Evolutionary conservation across 2,113 vertebrate genomes (phyloP).

Genomic region (Callorhinus ursinus): DNA sequence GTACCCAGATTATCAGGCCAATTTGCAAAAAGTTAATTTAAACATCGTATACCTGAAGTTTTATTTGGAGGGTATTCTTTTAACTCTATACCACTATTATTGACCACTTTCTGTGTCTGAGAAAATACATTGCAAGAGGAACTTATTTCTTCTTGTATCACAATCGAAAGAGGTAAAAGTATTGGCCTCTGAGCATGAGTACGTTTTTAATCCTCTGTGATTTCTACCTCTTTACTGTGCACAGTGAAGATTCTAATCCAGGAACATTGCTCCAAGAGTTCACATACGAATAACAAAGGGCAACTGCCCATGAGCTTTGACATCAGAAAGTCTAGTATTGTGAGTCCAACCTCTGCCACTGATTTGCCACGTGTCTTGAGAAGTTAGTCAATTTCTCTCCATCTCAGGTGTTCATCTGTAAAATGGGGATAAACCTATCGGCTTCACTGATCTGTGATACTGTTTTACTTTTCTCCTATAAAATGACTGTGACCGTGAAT

Average conservation of each 20-base stretch:
- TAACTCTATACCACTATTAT: neutral
- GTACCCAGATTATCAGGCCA: neutral
- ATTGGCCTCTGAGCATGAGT: neutral
- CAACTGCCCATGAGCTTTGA: rapidly evolving
- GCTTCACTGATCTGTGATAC: neutral
- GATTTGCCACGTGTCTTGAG: neutral
- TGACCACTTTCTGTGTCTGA: neutral
- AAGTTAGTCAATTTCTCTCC: neutral
- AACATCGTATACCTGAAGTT: neutral
- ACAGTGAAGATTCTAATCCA: neutral
- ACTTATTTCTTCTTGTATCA: neutral
- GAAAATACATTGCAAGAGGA: neutral
- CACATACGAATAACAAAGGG: neutral
- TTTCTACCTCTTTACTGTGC: neutral
- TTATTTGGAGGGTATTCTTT: neutral
- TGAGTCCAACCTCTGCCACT: neutral
- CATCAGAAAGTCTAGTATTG: neutral
- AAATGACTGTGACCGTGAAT: neutral
- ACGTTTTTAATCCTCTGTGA: neutral
- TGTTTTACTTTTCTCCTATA: neutral
- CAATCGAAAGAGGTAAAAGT: neutral
- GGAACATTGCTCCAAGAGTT: neutral
- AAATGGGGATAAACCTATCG: neutral
- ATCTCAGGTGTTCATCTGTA: neutral
- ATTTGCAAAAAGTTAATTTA: constrained; percentile 19